A percentile compares a stretch with the other conserved stretches of the same genome.
Conservation (phyloP, 2,113 vertebrate species). For the Mirounga angustirostris region DNA sequence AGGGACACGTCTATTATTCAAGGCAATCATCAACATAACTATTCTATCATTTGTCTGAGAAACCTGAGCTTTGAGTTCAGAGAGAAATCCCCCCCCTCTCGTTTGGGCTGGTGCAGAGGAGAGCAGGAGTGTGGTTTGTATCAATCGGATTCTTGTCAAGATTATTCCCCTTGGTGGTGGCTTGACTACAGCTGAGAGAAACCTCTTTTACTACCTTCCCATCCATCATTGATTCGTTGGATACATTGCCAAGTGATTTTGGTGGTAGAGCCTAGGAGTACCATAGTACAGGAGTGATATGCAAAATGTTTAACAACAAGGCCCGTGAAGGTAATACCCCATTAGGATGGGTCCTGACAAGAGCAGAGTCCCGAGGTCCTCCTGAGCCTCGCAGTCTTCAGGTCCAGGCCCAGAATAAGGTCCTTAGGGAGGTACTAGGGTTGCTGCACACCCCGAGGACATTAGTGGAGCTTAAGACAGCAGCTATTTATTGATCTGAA, state of each 20-base stretch:
- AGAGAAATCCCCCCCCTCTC: conserved; percentile 6
- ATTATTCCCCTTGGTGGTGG: neutral
- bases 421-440: neutral
- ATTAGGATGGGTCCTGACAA: neutral
- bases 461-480: neutral
- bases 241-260: neutral
- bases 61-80: conserved; percentile 27
- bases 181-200: neutral
- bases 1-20: conserved; percentile 60
- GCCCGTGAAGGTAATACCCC: neutral
- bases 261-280: neutral
- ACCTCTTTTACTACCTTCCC: neutral
- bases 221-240: neutral
- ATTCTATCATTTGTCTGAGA: conserved; percentile 43
- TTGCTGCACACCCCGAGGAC: neutral
- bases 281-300: neutral
- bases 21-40: conserved; percentile 31
- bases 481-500: neutral
- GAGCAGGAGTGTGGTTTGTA: neutral
- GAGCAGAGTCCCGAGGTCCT: too few species aligned
- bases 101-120: neutral
- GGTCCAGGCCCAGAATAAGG: neutral
- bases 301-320: neutral
- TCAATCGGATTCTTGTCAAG: neutral
- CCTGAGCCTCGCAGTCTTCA: neutral